Conservation (phyloP, 2,888 invertebrate species). For the Hesperia comma region DNA sequence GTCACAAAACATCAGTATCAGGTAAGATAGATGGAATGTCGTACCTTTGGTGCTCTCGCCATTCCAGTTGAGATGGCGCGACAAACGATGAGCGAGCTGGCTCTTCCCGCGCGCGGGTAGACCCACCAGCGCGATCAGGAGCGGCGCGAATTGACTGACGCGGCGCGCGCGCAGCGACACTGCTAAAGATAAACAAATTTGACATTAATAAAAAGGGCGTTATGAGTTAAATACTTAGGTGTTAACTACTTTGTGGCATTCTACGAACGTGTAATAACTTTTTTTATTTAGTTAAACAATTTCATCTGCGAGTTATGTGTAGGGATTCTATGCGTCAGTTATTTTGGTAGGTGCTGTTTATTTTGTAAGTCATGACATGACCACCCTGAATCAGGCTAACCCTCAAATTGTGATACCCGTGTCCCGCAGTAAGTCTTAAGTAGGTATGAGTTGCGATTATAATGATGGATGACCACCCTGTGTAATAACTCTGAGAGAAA, state of each 20-base stretch:
- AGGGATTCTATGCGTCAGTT: no score
- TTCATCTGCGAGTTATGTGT: no score
- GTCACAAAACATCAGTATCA: no score
- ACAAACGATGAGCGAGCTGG: conserved; percentile 93
- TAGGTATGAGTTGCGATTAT: no score
- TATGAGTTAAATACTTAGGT: not conserved
- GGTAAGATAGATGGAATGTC: not conserved
- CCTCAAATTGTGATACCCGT: no score
- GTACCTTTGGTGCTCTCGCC: conserved; percentile 91
- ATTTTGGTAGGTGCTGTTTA: no score
- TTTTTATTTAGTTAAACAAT: no score
- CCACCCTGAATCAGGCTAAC: no score
- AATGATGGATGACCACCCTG: no score
- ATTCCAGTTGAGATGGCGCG: conserved; percentile 95
- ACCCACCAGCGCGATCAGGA: conserved; percentile 95
- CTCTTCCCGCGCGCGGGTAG: conserved; percentile 97
- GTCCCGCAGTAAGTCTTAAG: no score
- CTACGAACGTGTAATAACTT: not conserved
- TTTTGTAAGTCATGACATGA: no score
- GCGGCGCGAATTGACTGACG: conserved; percentile 84
- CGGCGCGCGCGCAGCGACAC: conserved; percentile 77
- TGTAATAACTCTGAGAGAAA: no score
- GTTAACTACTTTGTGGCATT: not conserved
- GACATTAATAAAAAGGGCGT: not conserved
- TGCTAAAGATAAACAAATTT: conserved; percentile 56